These are phyloP conservation scores for Nemurella pictetii DNA, from an alignment of 2,888 invertebrate species.

Conservation along the genomic window DNA sequence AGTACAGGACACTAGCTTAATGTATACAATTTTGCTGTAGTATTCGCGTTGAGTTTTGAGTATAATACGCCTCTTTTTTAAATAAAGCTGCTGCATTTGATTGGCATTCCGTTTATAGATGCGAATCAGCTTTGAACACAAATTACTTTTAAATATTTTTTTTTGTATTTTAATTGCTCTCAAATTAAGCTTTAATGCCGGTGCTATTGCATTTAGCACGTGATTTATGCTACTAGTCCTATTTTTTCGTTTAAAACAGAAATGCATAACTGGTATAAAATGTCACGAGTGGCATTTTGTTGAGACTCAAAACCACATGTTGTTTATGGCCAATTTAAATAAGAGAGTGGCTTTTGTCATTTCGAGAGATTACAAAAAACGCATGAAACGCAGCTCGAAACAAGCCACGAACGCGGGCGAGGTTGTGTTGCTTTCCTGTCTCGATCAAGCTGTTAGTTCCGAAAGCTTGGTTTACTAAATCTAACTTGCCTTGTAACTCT, in stretches of 20 bases:
- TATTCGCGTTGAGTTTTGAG: background rate
- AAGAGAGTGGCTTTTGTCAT: conserved; percentile 12
- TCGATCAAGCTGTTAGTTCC: background rate
- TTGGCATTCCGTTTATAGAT: background rate
- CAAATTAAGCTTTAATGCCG: background rate
- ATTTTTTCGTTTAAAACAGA: background rate
- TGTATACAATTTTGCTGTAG: background rate
- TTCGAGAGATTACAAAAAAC: background rate
- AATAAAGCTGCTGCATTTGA: background rate
- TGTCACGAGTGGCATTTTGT: background rate
- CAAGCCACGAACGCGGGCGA: background rate
- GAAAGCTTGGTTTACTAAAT: background rate
- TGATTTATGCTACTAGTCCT: background rate
- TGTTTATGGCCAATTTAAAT: conserved; percentile 15
- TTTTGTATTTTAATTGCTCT: background rate
- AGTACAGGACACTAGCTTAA: background rate
- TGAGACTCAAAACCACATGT: background rate
- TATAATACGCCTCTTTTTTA: background rate
- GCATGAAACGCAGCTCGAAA: background rate
- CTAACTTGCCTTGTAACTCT: background rate
- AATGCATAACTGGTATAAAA: background rate
- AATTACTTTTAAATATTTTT: background rate
- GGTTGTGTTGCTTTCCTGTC: background rate
- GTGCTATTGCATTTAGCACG: background rate
- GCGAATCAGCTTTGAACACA: background rate